These are phyloP conservation scores for Vombatus ursinus DNA, from an alignment of 2,113 vertebrate genomes.

Conservation along the genomic window DNA sequence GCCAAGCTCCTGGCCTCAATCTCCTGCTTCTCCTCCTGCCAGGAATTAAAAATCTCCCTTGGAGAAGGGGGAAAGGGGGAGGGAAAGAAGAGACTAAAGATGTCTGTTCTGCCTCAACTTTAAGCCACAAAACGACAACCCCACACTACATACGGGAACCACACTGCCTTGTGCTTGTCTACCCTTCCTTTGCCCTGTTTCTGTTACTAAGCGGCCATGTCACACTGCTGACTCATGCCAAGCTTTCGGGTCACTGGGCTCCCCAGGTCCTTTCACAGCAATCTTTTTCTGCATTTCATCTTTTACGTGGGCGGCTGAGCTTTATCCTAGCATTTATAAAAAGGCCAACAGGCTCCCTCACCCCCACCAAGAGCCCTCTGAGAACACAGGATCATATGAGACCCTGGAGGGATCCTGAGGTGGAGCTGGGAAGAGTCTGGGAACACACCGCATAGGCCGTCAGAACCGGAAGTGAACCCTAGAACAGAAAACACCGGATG, in stretches of 20 bases:
- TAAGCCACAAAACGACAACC: background rate
- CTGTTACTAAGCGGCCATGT: background rate
- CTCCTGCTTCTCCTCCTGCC: too few species aligned
- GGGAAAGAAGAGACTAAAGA: too few species aligned
- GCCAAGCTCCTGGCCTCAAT: too few species aligned
- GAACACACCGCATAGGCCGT: too few species aligned
- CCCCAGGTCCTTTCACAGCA: background rate
- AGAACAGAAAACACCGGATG: background rate
- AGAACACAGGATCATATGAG: too few species aligned
- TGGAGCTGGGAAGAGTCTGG: too few species aligned
- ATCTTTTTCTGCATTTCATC: background rate
- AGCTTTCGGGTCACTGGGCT: too few species aligned
- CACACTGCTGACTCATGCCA: background rate
- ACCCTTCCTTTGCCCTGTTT: background rate
- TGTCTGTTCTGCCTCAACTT: background rate
- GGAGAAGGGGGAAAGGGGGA: too few species aligned
- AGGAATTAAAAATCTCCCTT: too few species aligned
- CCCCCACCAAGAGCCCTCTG: too few species aligned
- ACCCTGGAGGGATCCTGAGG: background rate
- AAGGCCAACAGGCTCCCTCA: background rate
- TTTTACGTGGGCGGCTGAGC: background rate
- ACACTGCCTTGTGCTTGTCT: too few species aligned
- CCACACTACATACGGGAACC: too few species aligned
- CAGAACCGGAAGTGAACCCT: background rate
- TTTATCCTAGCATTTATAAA: background rate